Percentiles rank a stretch among this genome's conserved stretches.
Conservation (phyloP, 2,113 vertebrate species). For the Butorides virescens region DNA sequence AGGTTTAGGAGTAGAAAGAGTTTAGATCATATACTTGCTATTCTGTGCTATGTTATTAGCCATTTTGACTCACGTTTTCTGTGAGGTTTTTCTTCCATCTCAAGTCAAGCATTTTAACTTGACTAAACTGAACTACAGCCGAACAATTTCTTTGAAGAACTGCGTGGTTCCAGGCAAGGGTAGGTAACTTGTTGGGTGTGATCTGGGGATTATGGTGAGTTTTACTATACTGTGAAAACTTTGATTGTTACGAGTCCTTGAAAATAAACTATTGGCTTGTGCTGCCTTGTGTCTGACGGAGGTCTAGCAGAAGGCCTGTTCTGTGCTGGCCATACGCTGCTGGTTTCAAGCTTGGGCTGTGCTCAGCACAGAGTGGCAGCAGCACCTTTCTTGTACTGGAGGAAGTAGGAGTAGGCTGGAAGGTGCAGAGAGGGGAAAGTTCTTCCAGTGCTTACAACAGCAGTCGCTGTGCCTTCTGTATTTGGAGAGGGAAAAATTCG, state of each 20-base stretch:
- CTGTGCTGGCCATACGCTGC: neutral
- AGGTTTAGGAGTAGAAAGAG: neutral
- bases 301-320: neutral
- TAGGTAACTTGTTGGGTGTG: neutral
- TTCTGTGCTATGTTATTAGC: neutral
- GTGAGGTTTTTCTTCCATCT: neutral
- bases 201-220: neutral
- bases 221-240: neutral
- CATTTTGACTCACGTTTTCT: neutral
- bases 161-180: neutral
- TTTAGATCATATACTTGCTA: neutral
- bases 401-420: neutral
- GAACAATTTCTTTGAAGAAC: neutral
- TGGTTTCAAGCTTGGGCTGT: neutral
- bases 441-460: neutral
- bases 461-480: rapidly evolving
- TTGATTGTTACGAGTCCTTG: neutral
- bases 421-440: neutral
- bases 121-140: neutral
- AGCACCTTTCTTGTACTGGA: neutral
- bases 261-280: neutral
- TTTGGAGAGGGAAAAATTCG: neutral
- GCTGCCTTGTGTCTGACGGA: neutral
- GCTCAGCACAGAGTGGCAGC: neutral
- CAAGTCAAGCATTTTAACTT: neutral